A percentile compares a stretch with the other conserved stretches of the same genome.
These are phyloP conservation scores for Salarias fasciatus DNA, from an alignment of 2,797 vertebrate genomes.

Conservation along the genomic window DNA sequence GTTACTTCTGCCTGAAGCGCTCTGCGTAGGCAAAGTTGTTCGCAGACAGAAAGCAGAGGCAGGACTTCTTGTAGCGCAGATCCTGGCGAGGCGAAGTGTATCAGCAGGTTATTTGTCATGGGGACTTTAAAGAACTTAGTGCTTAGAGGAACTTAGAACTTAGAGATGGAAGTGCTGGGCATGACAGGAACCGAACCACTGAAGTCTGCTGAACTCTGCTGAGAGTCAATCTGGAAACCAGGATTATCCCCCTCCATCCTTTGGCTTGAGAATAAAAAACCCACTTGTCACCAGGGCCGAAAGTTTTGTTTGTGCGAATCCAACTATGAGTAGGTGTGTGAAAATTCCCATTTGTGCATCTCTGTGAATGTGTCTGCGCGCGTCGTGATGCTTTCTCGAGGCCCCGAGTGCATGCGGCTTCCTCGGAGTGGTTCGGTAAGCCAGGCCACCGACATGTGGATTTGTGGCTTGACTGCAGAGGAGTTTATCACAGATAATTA, in stretches of 20 bases:
- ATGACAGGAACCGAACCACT: slow-evolving; percentile 72
- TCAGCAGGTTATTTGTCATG: slow-evolving; percentile 75
- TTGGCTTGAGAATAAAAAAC: slow-evolving; percentile 71
- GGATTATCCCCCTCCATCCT: slow-evolving; percentile 73
- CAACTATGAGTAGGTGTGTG: slow-evolving; percentile 53
- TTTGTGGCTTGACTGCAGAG: slow-evolving; percentile 78
- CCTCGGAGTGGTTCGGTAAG: slow-evolving; percentile 65
- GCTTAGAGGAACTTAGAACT: slow-evolving; percentile 39
- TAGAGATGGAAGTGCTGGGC: slow-evolving; percentile 76
- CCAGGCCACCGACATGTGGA: slow-evolving; percentile 74
- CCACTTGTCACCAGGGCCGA: slow-evolving; percentile 62
- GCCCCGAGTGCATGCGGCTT: slow-evolving; percentile 55
- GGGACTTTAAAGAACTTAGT: slow-evolving; percentile 75
- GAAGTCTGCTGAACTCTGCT: slow-evolving; percentile 75
- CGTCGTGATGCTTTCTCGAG: slow-evolving; percentile 18
- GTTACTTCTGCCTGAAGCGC: slow-evolving; percentile 35
- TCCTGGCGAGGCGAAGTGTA: slow-evolving; percentile 50
- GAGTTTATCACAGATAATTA: slow-evolving; percentile 82
- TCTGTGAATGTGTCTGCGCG: slow-evolving; percentile 11
- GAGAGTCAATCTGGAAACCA: slow-evolving; percentile 73
- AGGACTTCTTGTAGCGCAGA: slow-evolving; percentile 49
- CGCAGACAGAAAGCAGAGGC: slow-evolving; percentile 41
- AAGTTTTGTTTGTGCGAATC: slow-evolving; percentile 68
- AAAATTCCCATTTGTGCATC: slow-evolving; percentile 45
- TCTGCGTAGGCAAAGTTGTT: slow-evolving; percentile 52